These are phyloP conservation scores for Dexiosoma caninum DNA, from an alignment of 2,888 invertebrate genomes.

Conservation along the genomic window DNA sequence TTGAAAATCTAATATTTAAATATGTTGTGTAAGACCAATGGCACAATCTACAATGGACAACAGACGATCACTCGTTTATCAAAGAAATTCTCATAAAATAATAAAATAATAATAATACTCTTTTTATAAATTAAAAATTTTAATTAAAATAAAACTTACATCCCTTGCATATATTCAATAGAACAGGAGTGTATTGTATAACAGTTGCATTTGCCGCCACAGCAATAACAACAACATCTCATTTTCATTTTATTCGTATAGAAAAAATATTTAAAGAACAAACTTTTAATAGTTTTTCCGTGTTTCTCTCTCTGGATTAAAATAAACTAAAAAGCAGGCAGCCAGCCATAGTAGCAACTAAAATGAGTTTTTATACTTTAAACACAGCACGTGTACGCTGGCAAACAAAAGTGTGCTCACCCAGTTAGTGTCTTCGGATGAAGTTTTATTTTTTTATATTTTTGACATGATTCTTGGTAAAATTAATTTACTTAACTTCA, in stretches of 20 bases:
- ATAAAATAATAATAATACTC: too few species aligned
- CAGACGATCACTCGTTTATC: too few species aligned
- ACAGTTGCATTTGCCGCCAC: not conserved
- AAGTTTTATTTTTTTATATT: too few species aligned
- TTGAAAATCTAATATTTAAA: too few species aligned
- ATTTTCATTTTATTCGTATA: conserved; percentile 15
- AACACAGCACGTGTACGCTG: not conserved
- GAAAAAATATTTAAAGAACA: conserved; percentile 44
- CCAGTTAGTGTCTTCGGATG: too few species aligned
- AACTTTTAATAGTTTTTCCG: conserved; percentile 38
- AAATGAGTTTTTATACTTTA: conserved; percentile 15
- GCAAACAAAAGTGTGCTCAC: not conserved
- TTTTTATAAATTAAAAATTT: too few species aligned
- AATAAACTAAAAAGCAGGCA: conserved; percentile 4
- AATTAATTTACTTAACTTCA: too few species aligned
- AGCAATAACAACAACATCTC: not conserved
- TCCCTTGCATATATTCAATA: not conserved
- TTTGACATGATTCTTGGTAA: too few species aligned
- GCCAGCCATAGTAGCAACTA: conserved; percentile 5
- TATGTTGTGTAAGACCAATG: too few species aligned
- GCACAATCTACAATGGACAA: too few species aligned
- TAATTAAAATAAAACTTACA: too few species aligned
- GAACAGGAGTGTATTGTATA: not conserved
- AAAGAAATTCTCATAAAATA: too few species aligned
- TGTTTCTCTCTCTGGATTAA: not conserved